Conservation (phyloP, 2,888 invertebrate species). For the Lasioglossum lativentre region DNA sequence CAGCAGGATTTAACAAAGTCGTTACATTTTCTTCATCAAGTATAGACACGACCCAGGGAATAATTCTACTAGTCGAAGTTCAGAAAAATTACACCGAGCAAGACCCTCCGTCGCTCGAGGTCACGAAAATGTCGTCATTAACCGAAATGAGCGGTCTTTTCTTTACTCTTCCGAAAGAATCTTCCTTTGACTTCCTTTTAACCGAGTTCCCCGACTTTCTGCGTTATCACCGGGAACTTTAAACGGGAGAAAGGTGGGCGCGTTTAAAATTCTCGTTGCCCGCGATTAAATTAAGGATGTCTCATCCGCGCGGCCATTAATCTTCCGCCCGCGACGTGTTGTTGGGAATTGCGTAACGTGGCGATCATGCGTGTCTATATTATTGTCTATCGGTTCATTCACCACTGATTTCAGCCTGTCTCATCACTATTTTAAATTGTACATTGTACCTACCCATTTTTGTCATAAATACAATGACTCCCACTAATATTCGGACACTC, state of each 20-base stretch:
- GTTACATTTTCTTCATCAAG: background rate
- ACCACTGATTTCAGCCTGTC: background rate
- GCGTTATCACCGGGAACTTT: slow-evolving; percentile 51
- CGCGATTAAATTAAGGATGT: slow-evolving; percentile 39
- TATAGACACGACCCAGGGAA: slow-evolving; percentile 18
- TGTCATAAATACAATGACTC: too few relatives aligned
- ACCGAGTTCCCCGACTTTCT: slow-evolving; percentile 55
- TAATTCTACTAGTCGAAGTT: slow-evolving; percentile 68
- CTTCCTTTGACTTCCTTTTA: slow-evolving; percentile 42
- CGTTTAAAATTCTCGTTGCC: slow-evolving; percentile 44
- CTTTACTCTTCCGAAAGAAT: slow-evolving; percentile 48
- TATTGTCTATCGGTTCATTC: background rate
- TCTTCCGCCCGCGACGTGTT: slow-evolving; percentile 29
- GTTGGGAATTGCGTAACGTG: slow-evolving; percentile 22
- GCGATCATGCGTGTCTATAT: slow-evolving; percentile 20
- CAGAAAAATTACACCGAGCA: slow-evolving; percentile 76
- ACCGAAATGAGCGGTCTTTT: slow-evolving; percentile 71
- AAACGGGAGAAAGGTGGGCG: slow-evolving; percentile 18
- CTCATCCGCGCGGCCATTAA: slow-evolving; percentile 23
- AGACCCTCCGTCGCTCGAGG: slow-evolving; percentile 60
- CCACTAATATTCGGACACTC: too few relatives aligned
- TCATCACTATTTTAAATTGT: too few relatives aligned
- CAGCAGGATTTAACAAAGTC: background rate
- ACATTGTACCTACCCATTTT: too few relatives aligned
- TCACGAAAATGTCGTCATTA: slow-evolving; percentile 71